phyloP scores from a whole-genome alignment of 2,113 vertebrate species.

The Rutilus rutilus region DNA sequence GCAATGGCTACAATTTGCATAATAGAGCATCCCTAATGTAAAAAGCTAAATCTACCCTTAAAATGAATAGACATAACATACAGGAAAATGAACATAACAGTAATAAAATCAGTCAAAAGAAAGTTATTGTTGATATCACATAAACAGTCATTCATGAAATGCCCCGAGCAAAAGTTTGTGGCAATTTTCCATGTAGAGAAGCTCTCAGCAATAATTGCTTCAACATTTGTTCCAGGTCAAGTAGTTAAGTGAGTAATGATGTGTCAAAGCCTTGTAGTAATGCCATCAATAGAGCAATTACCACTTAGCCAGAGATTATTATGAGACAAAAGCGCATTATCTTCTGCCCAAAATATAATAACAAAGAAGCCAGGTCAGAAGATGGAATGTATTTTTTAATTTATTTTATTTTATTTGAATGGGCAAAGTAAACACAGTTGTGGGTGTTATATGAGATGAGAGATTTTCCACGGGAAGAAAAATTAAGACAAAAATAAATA shows the following conservation, averaged over 20 bases:
- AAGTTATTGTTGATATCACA: not conserved
- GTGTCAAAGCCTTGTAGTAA: conserved; percentile 89
- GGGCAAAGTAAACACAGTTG: conserved; percentile 41
- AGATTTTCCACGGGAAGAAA: conserved; percentile 20
- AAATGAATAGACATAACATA: conserved; percentile 1
- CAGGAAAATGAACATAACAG: not conserved
- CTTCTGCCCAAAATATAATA: conserved; percentile 80
- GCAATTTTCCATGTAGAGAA: conserved; percentile 84
- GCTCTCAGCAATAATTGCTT: conserved; percentile 89
- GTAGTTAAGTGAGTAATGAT: conserved; percentile 93
- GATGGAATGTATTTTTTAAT: conserved; percentile 59
- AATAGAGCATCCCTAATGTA: not conserved
- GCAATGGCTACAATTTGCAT: not conserved
- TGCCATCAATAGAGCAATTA: conserved; percentile 90
- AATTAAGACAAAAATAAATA: not conserved
- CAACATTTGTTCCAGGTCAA: conserved; percentile 93
- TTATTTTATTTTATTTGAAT: conserved; percentile 5
- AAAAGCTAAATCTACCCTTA: not conserved
- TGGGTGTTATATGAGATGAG: not conserved
- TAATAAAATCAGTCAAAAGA: not conserved
- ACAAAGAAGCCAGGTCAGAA: conserved; percentile 76
- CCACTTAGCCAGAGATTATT: conserved; percentile 85
- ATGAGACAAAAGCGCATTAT: conserved; percentile 85
- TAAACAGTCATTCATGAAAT: conserved; percentile 5
- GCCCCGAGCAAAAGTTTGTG: conserved; percentile 83